phyloP scores from a whole-genome alignment of 2,113 vertebrate genomes.

The Cacatua alba region DNA sequence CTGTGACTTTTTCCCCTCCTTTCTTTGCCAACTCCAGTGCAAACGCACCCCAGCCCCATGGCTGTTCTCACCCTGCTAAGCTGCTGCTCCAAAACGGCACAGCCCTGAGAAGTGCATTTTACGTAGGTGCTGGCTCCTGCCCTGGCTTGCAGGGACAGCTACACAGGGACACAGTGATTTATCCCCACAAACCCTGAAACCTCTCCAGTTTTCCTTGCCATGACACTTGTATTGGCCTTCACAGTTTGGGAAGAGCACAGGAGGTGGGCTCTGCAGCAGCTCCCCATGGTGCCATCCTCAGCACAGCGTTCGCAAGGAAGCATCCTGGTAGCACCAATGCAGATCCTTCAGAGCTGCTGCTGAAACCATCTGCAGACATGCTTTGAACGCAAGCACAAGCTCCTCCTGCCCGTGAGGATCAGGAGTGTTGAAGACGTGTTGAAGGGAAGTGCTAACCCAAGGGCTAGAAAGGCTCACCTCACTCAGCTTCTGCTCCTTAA shows the following conservation, averaged over 20 bases:
- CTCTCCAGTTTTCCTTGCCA: not conserved
- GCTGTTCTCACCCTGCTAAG: not conserved
- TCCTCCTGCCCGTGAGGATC: not conserved
- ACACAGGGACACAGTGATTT: not conserved
- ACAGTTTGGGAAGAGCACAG: not conserved
- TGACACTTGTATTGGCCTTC: accelerated
- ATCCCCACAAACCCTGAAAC: not conserved
- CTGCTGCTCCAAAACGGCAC: not conserved
- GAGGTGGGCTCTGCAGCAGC: not conserved
- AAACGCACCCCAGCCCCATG: not conserved
- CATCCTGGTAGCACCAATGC: not conserved
- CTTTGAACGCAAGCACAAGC: not conserved
- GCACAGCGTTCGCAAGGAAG: not conserved
- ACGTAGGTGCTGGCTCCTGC: accelerated
- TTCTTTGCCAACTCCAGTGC: not conserved
- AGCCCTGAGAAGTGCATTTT: not conserved
- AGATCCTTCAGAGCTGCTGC: not conserved
- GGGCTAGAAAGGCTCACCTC: not conserved
- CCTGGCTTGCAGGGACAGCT: not conserved
- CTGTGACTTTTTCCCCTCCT: not conserved
- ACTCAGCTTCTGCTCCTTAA: not conserved
- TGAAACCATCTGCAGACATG: not conserved
- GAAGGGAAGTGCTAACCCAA: not conserved
- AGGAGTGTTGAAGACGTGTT: accelerated
- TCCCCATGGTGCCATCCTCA: accelerated